These are phyloP conservation scores for Drosophila greeni DNA, from an alignment of 2,888 invertebrate species.

Conservation along the genomic window DNA sequence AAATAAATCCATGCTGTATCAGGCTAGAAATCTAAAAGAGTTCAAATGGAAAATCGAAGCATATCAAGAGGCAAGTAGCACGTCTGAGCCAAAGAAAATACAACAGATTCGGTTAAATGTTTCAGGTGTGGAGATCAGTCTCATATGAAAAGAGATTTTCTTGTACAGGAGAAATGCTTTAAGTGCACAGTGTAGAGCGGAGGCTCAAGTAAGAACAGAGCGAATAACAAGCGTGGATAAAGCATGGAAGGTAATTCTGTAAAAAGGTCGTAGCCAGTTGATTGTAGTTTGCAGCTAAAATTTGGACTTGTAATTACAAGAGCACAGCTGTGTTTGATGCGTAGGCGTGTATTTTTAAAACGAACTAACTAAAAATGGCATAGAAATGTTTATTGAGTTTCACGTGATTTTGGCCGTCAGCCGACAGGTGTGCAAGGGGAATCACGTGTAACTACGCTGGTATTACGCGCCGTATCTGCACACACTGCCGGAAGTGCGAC, in stretches of 20 bases:
- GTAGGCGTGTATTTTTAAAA: not conserved
- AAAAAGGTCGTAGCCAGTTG: not conserved
- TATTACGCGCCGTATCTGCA: no score
- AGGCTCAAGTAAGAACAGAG: not conserved
- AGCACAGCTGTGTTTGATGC: no score
- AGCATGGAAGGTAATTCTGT: not conserved
- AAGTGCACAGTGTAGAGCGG: not conserved
- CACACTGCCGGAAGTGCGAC: no score
- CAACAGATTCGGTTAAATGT: not conserved
- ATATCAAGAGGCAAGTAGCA: not conserved
- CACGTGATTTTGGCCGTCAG: no score
- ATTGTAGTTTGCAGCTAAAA: not conserved
- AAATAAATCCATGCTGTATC: slow-evolving; percentile 2
- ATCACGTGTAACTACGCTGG: no score
- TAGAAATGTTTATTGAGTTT: no score
- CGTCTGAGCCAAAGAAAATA: not conserved
- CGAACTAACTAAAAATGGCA: not conserved
- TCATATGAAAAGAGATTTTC: not conserved
- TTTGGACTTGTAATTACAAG: not conserved
- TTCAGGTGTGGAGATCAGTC: not conserved
- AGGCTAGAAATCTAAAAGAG: slow-evolving; percentile 1
- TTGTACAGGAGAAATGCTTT: not conserved
- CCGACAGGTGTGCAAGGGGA: no score
- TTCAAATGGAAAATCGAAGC: not conserved
- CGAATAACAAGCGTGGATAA: not conserved